Conservation (phyloP, 2,888 invertebrate genomes). For the Drymonia ruficornis region DNA sequence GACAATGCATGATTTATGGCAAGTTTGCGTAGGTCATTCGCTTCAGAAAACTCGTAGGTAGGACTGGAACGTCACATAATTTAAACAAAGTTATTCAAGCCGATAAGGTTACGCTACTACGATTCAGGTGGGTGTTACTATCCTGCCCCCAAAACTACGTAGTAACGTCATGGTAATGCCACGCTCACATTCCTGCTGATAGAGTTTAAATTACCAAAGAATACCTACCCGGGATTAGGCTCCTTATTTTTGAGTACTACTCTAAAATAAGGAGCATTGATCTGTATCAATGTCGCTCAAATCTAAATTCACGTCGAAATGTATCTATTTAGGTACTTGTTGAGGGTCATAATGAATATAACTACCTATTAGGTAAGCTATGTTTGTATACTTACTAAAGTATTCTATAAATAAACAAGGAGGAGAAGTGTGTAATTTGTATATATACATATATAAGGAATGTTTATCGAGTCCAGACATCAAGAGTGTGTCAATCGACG, state of each 20-base stretch:
- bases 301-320: neutral
- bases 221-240: neutral
- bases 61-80: neutral
- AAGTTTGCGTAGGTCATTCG: neutral
- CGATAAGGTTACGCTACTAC: constrained; percentile 6
- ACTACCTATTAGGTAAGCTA: neutral
- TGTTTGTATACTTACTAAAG: neutral
- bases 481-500: constrained; percentile 13
- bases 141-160: neutral
- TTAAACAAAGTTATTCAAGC: constrained; percentile 6
- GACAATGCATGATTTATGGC: neutral
- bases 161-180: constrained; percentile 1
- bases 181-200: constrained; percentile 13
- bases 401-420: neutral
- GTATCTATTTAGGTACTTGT: neutral
- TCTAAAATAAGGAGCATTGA: too few relatives aligned
- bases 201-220: neutral
- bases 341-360: neutral
- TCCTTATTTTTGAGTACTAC: neutral
- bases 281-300: neutral
- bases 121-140: neutral
- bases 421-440: neutral
- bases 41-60: neutral
- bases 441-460: neutral
- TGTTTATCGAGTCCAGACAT: constrained; percentile 7